phyloP scores from a whole-genome alignment of 2,797 vertebrate genomes.

The Lepilemur ruficaudatus region DNA sequence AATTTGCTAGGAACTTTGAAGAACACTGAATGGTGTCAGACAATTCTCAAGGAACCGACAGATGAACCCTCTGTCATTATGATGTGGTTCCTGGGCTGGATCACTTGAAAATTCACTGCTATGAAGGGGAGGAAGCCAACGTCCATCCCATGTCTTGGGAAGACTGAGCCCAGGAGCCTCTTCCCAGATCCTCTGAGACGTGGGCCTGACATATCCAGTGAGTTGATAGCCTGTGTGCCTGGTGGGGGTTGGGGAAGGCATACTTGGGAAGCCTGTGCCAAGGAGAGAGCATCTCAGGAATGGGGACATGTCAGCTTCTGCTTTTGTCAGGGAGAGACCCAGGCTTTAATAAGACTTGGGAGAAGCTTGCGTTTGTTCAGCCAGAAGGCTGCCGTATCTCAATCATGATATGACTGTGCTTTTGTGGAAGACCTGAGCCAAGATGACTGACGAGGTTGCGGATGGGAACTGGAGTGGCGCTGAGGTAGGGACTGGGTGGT shows the following conservation, averaged over 20 bases:
- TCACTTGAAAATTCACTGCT: neutral
- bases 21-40: neutral
- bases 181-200: neutral
- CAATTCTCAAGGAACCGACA: neutral
- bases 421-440: neutral
- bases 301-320: neutral
- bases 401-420: neutral
- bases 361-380: neutral
- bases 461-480: too few species aligned
- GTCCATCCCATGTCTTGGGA: neutral
- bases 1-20: neutral
- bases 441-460: neutral
- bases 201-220: neutral
- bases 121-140: neutral
- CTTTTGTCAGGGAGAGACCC: neutral
- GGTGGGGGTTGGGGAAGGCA: fast-evolving
- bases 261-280: neutral
- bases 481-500: too few species aligned
- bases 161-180: neutral
- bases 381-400: neutral
- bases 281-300: neutral
- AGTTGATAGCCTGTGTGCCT: neutral
- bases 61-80: neutral
- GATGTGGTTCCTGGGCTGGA: neutral
- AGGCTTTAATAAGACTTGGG: neutral